Evolutionary conservation across 53 echinoderm and acorn worm genomes (phyloP).

Genomic region (Echinometra lucunter): DNA sequence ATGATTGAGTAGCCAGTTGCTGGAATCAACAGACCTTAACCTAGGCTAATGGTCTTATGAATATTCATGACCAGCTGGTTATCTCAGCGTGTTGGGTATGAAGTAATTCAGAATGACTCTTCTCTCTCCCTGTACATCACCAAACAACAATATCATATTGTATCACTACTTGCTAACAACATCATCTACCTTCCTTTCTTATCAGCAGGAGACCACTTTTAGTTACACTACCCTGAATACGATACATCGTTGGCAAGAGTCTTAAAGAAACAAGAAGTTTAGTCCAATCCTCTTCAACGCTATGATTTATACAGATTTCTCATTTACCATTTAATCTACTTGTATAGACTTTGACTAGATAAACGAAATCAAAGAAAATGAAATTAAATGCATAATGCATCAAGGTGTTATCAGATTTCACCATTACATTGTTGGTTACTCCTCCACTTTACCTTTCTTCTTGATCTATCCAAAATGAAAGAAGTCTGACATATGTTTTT

Average conservation of each 20-base stretch:
- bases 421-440: too few relatives aligned
- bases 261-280: not conserved
- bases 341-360: too few relatives aligned
- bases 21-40: conserved; percentile 61
- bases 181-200: not conserved
- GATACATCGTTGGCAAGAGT: not conserved
- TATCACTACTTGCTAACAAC: conserved; percentile 15
- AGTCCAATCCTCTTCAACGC: not conserved
- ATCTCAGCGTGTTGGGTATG: conserved; percentile 37
- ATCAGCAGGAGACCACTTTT: not conserved
- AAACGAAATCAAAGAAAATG: too few relatives aligned
- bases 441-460: too few relatives aligned
- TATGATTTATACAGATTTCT: too few relatives aligned
- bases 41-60: conserved; percentile 61
- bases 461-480: too few relatives aligned
- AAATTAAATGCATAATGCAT: too few relatives aligned
- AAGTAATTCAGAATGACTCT: not conserved
- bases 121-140: conserved; percentile 27
- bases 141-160: conserved; percentile 44
- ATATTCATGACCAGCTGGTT: conserved; percentile 68
- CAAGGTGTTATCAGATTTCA: too few relatives aligned
- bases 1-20: conserved; percentile 52
- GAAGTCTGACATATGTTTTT: too few relatives aligned
- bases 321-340: too few relatives aligned
- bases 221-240: not conserved